These are phyloP conservation scores for Dynastes maya DNA, from an alignment of 2,888 invertebrate species.

Conservation along the genomic window DNA sequence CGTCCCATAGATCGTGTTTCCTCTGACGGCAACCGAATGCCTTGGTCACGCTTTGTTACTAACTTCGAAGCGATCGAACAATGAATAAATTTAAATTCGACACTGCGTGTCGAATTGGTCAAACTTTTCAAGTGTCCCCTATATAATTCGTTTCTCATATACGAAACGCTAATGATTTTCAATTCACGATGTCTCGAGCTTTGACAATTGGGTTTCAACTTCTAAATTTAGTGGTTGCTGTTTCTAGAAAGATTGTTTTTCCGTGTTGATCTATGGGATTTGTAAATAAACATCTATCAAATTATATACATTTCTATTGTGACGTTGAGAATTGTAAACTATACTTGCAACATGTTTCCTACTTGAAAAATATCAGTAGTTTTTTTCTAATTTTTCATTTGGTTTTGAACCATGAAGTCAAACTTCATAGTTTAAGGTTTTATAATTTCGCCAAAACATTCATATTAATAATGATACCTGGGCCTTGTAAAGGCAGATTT, in stretches of 20 bases:
- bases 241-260: background rate
- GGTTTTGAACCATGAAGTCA: too few species aligned
- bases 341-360: too few species aligned
- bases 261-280: background rate
- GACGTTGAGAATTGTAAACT: too few species aligned
- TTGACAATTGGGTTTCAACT: background rate
- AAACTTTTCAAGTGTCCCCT: slow-evolving; percentile 15
- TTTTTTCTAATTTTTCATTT: too few species aligned
- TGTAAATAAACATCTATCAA: too few species aligned
- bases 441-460: too few species aligned
- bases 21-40: slow-evolving; percentile 24
- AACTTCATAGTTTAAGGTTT: too few species aligned
- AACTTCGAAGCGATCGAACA: slow-evolving; percentile 26
- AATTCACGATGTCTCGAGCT: background rate
- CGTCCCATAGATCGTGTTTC: slow-evolving; percentile 18
- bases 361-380: too few species aligned
- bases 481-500: too few species aligned
- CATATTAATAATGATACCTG: too few species aligned
- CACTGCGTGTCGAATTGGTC: slow-evolving; percentile 25
- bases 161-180: slow-evolving; percentile 3
- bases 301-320: too few species aligned
- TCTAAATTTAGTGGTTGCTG: background rate
- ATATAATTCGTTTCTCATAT: slow-evolving; percentile 27
- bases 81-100: slow-evolving; percentile 35
- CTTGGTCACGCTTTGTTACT: slow-evolving; percentile 22